Evolutionary conservation across 2,888 invertebrate genomes (phyloP).

Genomic region (Eueremaeus valkanovi): DNA sequence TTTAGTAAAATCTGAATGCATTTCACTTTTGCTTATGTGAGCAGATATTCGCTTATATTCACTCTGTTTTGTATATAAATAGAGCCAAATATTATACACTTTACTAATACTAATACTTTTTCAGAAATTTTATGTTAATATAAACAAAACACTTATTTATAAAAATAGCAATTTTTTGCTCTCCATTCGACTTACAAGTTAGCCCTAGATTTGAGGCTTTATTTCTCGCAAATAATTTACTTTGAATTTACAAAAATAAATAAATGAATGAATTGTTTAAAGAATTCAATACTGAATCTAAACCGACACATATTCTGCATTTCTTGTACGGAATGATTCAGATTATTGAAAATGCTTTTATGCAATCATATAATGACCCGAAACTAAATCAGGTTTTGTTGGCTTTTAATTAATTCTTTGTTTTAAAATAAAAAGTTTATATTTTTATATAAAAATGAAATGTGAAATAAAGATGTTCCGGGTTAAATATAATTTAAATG

Average conservation of each 20-base stretch:
- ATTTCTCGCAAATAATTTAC: no score
- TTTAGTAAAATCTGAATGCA: background rate
- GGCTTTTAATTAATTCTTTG: no score
- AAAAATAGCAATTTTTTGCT: background rate
- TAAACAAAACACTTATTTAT: constrained; percentile 8
- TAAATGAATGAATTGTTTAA: no score
- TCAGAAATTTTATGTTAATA: constrained; percentile 22
- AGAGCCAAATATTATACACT: background rate
- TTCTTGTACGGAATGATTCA: background rate
- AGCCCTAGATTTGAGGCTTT: background rate
- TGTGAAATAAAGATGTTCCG: no score
- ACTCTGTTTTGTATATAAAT: background rate
- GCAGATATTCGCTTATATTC: background rate
- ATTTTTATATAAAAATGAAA: no score
- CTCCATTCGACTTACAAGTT: background rate
- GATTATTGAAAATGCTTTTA: no score
- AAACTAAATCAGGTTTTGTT: no score
- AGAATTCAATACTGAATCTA: background rate
- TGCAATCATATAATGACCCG: no score
- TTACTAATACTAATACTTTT: constrained; percentile 13
- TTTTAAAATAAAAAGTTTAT: no score
- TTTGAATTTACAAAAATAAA: no score
- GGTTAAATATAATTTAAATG: no score
- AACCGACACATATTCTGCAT: background rate
- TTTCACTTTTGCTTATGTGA: background rate